Evolutionary conservation across 2,797 vertebrate genomes (phyloP), one percentile per base, ranked within the genome.

Genomic region (Oceanodroma leucorhoa): DNA sequence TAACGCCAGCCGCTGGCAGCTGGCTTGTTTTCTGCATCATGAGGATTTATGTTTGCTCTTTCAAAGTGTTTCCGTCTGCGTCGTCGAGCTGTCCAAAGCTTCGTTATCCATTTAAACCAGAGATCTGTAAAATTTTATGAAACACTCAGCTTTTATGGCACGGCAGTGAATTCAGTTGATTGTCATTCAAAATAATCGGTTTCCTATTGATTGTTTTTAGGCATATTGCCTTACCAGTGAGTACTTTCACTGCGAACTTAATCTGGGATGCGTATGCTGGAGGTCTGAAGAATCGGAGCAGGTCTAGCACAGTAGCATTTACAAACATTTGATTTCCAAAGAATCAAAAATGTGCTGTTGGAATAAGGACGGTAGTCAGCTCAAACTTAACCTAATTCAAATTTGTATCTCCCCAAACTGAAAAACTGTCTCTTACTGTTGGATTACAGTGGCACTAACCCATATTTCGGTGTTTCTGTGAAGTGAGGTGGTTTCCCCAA

Each of bases 301-400:
- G 22, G 32, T 45, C 36, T 45, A 9, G n/a, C 57, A 26, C 36
- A 10, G 45, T 3, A 26, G 24, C 30, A 26, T 24, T n/a, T 43
- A 6, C 32, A 7, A 10, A 26, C 6, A 2, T 6, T 5, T 11
- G 41, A 19, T 50, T 41, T 55, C 41, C 30, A n/a, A 55, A 23
- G 48, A 21, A 22, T 45, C 46, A 32, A 5, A 16, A 30, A 6
- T 3, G 18, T 11, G 19, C 58, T 29, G 14, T 16, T 43, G 51
- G 51, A 23, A 2, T 22, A 32, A 57, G 32, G 51, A 38, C 20
- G 11, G 60, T 9, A 36, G 57, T 8, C 65, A 10, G 22, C 45
- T 66, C 14, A 0, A 7, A 8, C 38, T 9, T 18, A 32, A 20
- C 43, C 16, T 2, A 2, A 4, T 16, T 51, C 27, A 14, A 1